Percentiles rank a stretch among this genome's conserved stretches.
phyloP scores from a whole-genome alignment of 1,140 invertebrate genomes.

The Conus ventricosus region DNA sequence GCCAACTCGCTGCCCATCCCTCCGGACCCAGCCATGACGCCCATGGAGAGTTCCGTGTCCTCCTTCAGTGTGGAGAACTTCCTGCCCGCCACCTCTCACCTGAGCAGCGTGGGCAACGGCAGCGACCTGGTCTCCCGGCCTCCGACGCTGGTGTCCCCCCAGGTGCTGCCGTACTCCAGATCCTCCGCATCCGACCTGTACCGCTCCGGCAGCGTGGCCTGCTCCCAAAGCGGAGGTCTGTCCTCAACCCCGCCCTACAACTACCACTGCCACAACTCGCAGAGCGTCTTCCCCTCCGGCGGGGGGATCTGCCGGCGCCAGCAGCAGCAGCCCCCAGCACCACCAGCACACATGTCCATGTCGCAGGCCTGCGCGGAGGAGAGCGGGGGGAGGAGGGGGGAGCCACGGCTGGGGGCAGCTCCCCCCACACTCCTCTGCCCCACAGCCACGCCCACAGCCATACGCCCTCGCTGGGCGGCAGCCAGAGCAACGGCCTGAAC shows the following conservation, averaged over 20 bases:
- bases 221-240: constrained; percentile 36
- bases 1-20: constrained; percentile 59
- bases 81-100: constrained; percentile 58
- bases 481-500: background rate
- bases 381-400: background rate
- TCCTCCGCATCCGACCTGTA: constrained; percentile 61
- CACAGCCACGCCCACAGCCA: constrained; percentile 53
- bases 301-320: constrained; percentile 41
- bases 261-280: constrained; percentile 49
- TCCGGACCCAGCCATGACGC: constrained; percentile 41
- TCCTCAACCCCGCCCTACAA: constrained; percentile 48
- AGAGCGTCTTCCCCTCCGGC: constrained; percentile 31
- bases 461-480: constrained; percentile 22
- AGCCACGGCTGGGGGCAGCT: constrained; percentile 41
- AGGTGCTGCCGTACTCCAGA: constrained; percentile 59
- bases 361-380: constrained; percentile 21
- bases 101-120: constrained; percentile 27
- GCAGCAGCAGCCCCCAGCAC: constrained; percentile 49
- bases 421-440: constrained; percentile 54
- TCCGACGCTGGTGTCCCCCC: constrained; percentile 58
- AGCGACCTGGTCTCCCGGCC: constrained; percentile 57
- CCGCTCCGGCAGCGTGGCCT: constrained; percentile 49
- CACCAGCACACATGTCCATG: constrained; percentile 45
- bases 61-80: constrained; percentile 70
- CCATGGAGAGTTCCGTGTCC: constrained; percentile 54